phyloP scores from a whole-genome alignment of 1,140 invertebrate species.

The Tetraneura akinire region DNA sequence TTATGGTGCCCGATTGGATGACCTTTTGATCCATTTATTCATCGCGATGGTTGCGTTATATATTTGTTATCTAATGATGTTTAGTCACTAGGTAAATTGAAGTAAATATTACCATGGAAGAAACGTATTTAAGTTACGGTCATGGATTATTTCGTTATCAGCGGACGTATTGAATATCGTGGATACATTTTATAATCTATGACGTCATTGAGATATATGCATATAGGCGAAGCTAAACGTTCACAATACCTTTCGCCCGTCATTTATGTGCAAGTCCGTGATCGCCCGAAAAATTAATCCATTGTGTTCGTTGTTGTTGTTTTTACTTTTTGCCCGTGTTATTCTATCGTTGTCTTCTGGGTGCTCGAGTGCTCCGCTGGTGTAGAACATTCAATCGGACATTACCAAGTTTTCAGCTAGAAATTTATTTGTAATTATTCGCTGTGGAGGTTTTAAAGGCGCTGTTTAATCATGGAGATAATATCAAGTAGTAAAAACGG shows the following conservation, averaged over 20 bases:
- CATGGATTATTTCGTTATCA: too few species aligned
- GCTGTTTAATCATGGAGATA: conserved; percentile 23
- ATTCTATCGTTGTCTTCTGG: conserved; percentile 15
- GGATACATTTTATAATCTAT: too few species aligned
- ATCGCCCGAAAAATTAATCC: neutral
- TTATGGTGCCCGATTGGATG: neutral
- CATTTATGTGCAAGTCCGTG: neutral
- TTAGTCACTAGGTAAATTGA: neutral
- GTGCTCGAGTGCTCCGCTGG: neutral
- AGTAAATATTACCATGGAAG: conserved; percentile 7
- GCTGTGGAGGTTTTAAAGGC: conserved; percentile 50
- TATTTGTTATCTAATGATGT: neutral
- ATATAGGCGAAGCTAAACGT: neutral
- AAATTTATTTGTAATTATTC: conserved; percentile 29
- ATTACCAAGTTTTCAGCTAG: neutral
- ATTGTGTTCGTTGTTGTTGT: conserved; percentile 10
- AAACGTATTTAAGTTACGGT: too few species aligned
- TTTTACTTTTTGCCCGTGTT: neutral
- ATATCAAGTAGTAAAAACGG: conserved; percentile 49
- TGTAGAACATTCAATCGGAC: neutral
- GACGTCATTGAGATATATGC: neutral
- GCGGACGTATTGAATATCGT: too few species aligned
- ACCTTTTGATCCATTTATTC: conserved; percentile 24
- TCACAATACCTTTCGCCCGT: neutral
- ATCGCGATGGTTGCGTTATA: too few species aligned